Percentiles rank a stretch among this genome's conserved stretches.
phyloP scores from a whole-genome alignment of 2,888 invertebrate species.

The Acrobeloides nanus region DNA sequence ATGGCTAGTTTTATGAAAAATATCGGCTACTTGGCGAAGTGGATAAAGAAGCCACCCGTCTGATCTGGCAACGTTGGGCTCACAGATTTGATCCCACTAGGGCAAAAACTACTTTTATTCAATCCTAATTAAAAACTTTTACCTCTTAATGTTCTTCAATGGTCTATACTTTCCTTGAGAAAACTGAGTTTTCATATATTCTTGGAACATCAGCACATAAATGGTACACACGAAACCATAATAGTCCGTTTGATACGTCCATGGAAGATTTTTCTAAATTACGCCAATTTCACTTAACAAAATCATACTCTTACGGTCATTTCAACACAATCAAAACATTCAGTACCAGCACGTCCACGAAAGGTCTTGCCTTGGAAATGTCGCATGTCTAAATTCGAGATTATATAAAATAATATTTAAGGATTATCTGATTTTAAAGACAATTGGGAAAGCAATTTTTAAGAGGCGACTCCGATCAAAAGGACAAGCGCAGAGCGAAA shows the following conservation, averaged over 20 bases:
- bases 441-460: too few relatives aligned
- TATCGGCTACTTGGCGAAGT: too few relatives aligned
- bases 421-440: too few relatives aligned
- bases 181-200: slow-evolving; percentile 71
- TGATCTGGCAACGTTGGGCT: too few relatives aligned
- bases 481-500: too few relatives aligned
- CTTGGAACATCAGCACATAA: slow-evolving; percentile 76
- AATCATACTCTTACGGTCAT: slow-evolving; percentile 61
- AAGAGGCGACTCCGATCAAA: too few relatives aligned
- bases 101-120: not conserved
- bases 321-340: slow-evolving; percentile 64
- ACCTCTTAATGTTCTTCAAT: slow-evolving; percentile 40
- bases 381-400: too few relatives aligned
- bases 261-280: slow-evolving; percentile 67
- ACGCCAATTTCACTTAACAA: not conserved
- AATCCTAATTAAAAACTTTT: not conserved
- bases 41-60: too few relatives aligned
- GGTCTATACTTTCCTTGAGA: slow-evolving; percentile 29
- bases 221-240: slow-evolving; percentile 81
- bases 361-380: slow-evolving; percentile 61
- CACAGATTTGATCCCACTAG: too few relatives aligned
- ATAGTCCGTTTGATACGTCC: slow-evolving; percentile 76
- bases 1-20: too few relatives aligned
- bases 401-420: too few relatives aligned
- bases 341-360: slow-evolving; percentile 61